Evolutionary conservation across 2,888 invertebrate species (phyloP), one percentile per base, ranked within the genome.

Genomic region (Carcina quercana): DNA sequence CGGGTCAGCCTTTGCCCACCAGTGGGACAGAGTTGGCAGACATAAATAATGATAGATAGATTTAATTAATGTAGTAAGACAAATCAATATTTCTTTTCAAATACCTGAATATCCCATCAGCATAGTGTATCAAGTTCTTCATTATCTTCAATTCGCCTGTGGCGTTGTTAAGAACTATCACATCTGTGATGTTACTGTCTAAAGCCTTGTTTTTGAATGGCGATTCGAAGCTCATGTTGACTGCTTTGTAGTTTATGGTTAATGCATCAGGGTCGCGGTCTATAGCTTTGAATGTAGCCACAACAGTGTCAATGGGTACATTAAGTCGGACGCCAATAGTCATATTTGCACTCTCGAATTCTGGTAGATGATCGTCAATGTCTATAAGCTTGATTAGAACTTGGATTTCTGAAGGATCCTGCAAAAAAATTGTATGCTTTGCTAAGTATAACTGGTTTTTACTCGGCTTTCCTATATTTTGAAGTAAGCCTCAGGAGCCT

Each of bases 321-420:
- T 91, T 92, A 1, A 92, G 76, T 24, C 92, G 84, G 0, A 93
- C 91, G 1, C 93, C 92, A 4, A 92, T 72, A 0, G 91, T 91
- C 38, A 89, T 67, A 40, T 88, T 87, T 2, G 86, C 79, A 13
- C 82, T 84, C 21, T 78, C 79, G 38, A 93, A 93, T 42, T 85
- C 72, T 0, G 93, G 93, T 19, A 88, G 62, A 56, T 93, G 92
- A 46, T 93, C 93, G 47, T 93, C 93, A 11, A 92, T 83, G 43
- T 93, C 93, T 2, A 86, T 41, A 0, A 93, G 72, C 52, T 85
- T 87, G 2, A 93, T 75, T 0, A 87, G 54, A 0, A 92, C 74
- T 57, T 90, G 89, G 3, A 89, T 80, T 62, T 91, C 91, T 1
- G 91, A 88, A 0, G 89, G 86, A 51, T 92, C 91, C 73, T 90